phyloP scores from a whole-genome alignment of 2,797 vertebrate genomes.

The Alauda arvensis region DNA sequence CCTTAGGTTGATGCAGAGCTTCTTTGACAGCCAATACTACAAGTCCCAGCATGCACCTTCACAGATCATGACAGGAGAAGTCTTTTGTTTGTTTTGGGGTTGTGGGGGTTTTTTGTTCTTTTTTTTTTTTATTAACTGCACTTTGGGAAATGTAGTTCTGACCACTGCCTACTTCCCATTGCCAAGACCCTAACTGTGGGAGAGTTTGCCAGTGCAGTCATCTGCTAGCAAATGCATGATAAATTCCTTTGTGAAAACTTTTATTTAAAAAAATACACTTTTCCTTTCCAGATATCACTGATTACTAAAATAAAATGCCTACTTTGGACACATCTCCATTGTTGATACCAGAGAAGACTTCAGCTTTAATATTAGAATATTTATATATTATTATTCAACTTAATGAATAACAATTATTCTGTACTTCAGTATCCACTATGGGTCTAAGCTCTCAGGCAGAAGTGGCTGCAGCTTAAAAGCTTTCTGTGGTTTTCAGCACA shows the following conservation, averaged over 20 bases:
- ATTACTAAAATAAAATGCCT: background rate
- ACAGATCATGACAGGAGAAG: background rate
- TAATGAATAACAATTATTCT: background rate
- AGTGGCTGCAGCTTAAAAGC: background rate
- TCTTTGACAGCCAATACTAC: background rate
- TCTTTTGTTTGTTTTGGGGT: background rate
- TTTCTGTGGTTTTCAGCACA: conserved; percentile 25
- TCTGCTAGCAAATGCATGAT: background rate
- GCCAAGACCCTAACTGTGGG: background rate
- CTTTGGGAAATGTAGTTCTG: background rate
- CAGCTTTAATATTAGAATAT: background rate
- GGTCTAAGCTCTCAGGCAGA: background rate
- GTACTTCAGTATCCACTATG: background rate
- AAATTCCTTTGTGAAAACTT: background rate
- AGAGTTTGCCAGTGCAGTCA: background rate
- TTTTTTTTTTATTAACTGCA: background rate
- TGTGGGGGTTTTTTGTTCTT: background rate
- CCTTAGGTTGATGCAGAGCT: background rate
- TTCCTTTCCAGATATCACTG: background rate
- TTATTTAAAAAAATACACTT: background rate
- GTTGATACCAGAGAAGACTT: background rate
- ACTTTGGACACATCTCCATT: background rate
- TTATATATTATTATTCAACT: background rate
- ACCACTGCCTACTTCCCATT: background rate
- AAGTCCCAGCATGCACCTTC: background rate